Evolutionary conservation across 1,140 invertebrate species (phyloP).

Genomic region (Trissolcus basalis): DNA sequence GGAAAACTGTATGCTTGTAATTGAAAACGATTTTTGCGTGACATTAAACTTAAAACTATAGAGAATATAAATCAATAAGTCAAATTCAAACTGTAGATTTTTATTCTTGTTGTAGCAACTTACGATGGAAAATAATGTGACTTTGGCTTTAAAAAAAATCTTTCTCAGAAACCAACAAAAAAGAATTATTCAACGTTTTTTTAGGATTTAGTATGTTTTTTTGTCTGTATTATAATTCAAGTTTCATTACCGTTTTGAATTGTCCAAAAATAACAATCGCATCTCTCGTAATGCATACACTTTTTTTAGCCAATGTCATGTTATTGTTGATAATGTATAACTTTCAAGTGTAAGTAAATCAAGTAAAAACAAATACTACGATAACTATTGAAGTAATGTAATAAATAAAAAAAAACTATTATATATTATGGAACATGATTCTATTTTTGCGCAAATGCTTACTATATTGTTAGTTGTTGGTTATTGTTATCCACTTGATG

Average conservation of each 20-base stretch:
- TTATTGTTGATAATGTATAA: slow-evolving; percentile 61
- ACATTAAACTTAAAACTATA: slow-evolving; percentile 43
- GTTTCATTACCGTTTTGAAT: too few species aligned
- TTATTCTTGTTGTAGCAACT: slow-evolving; percentile 66
- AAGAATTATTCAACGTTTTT: neutral
- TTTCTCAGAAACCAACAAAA: neutral
- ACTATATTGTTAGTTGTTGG: slow-evolving; percentile 74
- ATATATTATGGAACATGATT: slow-evolving; percentile 69
- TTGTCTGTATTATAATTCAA: neutral
- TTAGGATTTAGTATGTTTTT: too few species aligned
- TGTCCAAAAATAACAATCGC: neutral
- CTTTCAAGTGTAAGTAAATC: slow-evolving; percentile 61
- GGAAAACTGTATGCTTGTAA: slow-evolving; percentile 45
- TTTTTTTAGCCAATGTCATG: slow-evolving; percentile 63
- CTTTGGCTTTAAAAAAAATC: slow-evolving; percentile 49
- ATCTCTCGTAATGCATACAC: too few species aligned
- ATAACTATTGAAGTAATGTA: slow-evolving; percentile 59
- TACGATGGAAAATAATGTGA: slow-evolving; percentile 58
- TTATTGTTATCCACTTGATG: slow-evolving; percentile 75
- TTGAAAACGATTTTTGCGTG: slow-evolving; percentile 35
- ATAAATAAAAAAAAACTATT: slow-evolving; percentile 52
- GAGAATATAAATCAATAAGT: slow-evolving; percentile 58
- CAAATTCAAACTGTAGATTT: slow-evolving; percentile 60
- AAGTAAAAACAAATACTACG: slow-evolving; percentile 64
- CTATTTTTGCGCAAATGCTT: slow-evolving; percentile 74